Evolutionary conservation across 2,797 vertebrate species (phyloP).

Genomic region (Gallirallus australis): DNA sequence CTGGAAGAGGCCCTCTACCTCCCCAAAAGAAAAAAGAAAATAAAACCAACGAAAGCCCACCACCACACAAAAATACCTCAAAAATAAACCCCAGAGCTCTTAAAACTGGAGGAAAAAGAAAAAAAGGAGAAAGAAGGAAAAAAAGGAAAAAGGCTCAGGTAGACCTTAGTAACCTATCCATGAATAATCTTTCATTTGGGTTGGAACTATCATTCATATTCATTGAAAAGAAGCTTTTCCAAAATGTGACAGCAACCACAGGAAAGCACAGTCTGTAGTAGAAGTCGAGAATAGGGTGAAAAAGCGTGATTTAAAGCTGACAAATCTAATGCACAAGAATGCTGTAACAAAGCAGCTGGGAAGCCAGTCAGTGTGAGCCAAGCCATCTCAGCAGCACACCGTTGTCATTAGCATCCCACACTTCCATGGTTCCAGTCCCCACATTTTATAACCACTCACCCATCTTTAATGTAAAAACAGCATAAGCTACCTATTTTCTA

Average conservation of each 20-base stretch:
- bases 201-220: neutral
- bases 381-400: neutral
- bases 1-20: neutral
- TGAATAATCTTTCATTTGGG: neutral
- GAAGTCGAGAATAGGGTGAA: neutral
- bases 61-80: accelerated
- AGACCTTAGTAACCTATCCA: neutral
- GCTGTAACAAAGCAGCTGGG: neutral
- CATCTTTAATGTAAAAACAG: neutral
- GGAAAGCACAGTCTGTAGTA: neutral
- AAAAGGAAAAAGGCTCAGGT: too few species aligned
- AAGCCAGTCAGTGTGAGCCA: neutral
- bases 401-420: neutral
- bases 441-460: neutral
- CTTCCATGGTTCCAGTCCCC: neutral
- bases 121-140: too few species aligned
- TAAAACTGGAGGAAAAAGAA: neutral
- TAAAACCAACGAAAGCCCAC: too few species aligned
- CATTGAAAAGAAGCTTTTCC: neutral
- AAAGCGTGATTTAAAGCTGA: neutral
- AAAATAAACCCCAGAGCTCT: accelerated
- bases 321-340: neutral
- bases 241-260: neutral
- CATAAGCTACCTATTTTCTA: neutral
- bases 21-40: neutral